phyloP scores from a whole-genome alignment of 2,888 invertebrate genomes.

The Protula sp. region DNA sequence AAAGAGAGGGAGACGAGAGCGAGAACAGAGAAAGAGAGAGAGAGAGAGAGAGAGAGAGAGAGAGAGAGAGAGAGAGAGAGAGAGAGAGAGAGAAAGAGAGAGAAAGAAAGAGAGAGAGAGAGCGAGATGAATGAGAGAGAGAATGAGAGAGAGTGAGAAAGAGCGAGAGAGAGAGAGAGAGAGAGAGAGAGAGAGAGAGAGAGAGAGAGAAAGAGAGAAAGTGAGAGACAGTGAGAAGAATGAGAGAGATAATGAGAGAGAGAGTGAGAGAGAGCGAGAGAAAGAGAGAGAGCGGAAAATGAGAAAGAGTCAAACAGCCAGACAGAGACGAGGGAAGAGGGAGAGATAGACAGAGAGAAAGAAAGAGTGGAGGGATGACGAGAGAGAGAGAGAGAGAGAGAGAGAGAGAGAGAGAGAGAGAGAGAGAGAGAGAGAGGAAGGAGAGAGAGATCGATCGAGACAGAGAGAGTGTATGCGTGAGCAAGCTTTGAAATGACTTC shows the following conservation, averaged over 20 bases:
- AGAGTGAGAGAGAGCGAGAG: too few species aligned
- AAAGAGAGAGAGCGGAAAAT: too few species aligned
- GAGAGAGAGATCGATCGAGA: background rate
- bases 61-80: too few species aligned
- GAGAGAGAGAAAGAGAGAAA: too few species aligned
- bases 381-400: background rate
- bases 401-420: background rate
- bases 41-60: background rate
- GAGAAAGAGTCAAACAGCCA: background rate
- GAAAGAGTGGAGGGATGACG: background rate
- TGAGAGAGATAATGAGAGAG: background rate
- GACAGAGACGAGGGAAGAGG: background rate
- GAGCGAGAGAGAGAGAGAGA: too few species aligned
- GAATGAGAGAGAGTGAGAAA: too few species aligned
- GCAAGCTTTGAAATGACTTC: too few species aligned
- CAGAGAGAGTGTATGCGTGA: too few species aligned
- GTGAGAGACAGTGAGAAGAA: background rate
- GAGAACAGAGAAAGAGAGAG: background rate
- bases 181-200: too few species aligned
- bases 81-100: background rate
- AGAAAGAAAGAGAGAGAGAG: background rate
- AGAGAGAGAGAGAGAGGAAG: background rate
- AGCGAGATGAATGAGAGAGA: too few species aligned
- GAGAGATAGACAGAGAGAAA: too few species aligned
- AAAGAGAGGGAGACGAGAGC: background rate